phyloP scores from a whole-genome alignment of 1,140 invertebrate genomes.

The Homarus americanus region DNA sequence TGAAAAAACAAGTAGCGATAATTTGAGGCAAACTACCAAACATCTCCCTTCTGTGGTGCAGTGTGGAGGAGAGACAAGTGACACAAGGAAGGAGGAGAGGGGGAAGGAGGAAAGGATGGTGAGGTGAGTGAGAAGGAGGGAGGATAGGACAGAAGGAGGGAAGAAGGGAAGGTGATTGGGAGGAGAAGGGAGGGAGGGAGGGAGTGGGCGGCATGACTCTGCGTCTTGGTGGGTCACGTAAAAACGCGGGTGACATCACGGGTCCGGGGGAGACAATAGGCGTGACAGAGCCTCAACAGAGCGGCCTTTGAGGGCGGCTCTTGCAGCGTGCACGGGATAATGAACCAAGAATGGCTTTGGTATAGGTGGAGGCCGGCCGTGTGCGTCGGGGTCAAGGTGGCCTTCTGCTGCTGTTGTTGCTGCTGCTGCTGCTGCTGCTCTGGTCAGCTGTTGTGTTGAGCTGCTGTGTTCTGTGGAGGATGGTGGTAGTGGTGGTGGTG shows the following conservation, averaged over 20 bases:
- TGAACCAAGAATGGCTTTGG: constrained; percentile 38
- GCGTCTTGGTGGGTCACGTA: constrained; percentile 41
- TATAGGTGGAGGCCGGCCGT: constrained; percentile 23
- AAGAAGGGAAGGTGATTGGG: not conserved
- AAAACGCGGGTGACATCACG: constrained; percentile 47
- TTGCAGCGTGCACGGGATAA: constrained; percentile 54
- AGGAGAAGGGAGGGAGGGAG: not conserved
- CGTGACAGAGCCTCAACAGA: constrained; percentile 50
- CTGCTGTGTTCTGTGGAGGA: too few species aligned
- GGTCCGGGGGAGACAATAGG: constrained; percentile 41
- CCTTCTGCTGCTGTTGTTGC: not conserved
- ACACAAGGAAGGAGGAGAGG: too few species aligned
- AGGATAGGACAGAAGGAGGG: not conserved
- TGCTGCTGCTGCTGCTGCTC: too few species aligned
- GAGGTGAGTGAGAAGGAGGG: too few species aligned
- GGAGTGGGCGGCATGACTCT: constrained; percentile 21
- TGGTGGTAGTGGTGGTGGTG: too few species aligned
- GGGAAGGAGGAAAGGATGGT: too few species aligned
- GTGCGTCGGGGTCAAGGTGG: constrained; percentile 9
- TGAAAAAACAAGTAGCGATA: too few species aligned
- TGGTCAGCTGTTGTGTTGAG: not conserved
- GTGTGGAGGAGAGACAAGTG: too few species aligned
- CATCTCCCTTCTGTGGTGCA: too few species aligned
- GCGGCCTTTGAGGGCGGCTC: constrained; percentile 29
- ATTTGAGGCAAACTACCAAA: too few species aligned